Base-by-base conservation (phyloP, 2,888 invertebrate species). In the Ceraclea dissimilis region DNA sequence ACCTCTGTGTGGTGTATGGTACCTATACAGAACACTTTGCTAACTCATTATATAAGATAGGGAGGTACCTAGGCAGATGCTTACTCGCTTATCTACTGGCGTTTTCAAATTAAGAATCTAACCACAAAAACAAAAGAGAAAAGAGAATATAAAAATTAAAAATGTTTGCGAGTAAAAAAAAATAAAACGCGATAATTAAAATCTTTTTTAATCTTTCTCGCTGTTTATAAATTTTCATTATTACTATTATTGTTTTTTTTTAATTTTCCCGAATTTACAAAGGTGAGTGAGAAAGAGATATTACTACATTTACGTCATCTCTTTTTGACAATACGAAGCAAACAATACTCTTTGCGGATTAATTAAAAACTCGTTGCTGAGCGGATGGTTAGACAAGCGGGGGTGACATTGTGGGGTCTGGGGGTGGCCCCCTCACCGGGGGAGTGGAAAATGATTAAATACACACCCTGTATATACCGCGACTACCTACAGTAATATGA, bases 351-450 rank as follows among this genome's bases (percentile, higher is more conserved):
- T 51, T 48, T 57, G 58, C 56, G 53, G 58, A 58, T 61, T 59
- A 61, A 62, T 61, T 60, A 61, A 62, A 62, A 59, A 62, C 59
- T 58, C 58, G 58, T 60, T 59, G 59, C 56, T 55, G 52, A 50
- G 58, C 53, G 51, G 56, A 51, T 19, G 39, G 49, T 20, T 47
- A 52, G 56, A 26, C 52, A 50, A 51, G 57, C 43, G 20, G 33
- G 44, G 46, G 19, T 6, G 47, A 17, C n/a, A 8, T 20, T 2
- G 48, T 2, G 18, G 26, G 18, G 8, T 50, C 17, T 51, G 52
- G 49, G 33, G 47, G 54, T 58, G 59, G 54, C 19, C 20, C 4
- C 17, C 20, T n/a, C 6, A 22, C 33, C 33, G 55, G 43, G 58
- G 39, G 54, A 33, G 44, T 33, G 54, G 63, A 59, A 63, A 63